Base-by-base conservation (phyloP, 2,888 invertebrate genomes). In the Homarus gammarus region DNA sequence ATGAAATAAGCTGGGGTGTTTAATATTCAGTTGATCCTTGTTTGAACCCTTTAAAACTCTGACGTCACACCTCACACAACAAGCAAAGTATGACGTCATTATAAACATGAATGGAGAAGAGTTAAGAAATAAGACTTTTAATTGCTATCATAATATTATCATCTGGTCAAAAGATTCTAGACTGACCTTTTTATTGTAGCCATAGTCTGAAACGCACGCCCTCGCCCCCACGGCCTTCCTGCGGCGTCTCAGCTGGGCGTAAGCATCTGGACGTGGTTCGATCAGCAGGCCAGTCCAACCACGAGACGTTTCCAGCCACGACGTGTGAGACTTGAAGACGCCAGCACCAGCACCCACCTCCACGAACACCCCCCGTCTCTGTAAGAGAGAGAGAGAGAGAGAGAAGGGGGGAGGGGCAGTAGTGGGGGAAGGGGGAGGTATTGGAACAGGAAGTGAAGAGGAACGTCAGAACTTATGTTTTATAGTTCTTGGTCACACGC, bases 291-390 rank as follows among this genome's bases (percentile, higher is more conserved):
- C 90, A 0, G 12, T 36, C 90, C 90, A 90, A 0, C 40, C 81
- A 15, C 61, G 78, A 1, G 15, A 15, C 15, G 49, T 27, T 49
- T 90, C 90, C 75, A 90, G 75, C 84, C 87, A 79, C 36, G 64
- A 38, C n/a, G 90, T 87, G 61, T 84, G 84, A 6, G 90, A 90
- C 33, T 68, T 81, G 73, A 87, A 84, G 51, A 84, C 79, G 8
- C 90, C 90, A n/a, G 72, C 38, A 2, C 90, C 90, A 22, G 87
- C 82, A 0, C 90, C 90, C 8, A 73, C 87, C 79, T 90, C 90
- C 72, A 90, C 90, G 75, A 87, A 90, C 61, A 86, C 78, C n/a
- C 87, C 87, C 22, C 64, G 31, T 8, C 81, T 31, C 90, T 90
- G 75, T n/a, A 36, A 8, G 15, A 10, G 12, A 44, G 22, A 27